Base-by-base conservation (phyloP, 2,888 invertebrate genomes). In the Euphydryas editha region DNA sequence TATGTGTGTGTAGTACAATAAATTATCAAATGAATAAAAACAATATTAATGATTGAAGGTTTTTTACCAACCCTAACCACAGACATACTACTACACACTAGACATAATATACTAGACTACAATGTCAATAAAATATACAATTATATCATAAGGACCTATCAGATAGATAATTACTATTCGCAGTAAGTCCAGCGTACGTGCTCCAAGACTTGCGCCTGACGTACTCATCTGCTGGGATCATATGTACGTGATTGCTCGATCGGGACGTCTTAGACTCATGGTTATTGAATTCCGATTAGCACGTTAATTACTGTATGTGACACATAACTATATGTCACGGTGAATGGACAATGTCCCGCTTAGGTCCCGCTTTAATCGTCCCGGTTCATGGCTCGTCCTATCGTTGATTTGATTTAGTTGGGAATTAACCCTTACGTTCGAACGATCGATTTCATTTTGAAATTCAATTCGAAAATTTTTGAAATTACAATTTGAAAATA, bases 151-250 rank as follows among this genome's bases (percentile, higher is more conserved):
- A 30, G 8, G 30, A 30, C 30, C 30, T 30, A 30, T 30, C 30
- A 56, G 88, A 88, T 88, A 88, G 87, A 86, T 87, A 89, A 90
- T 90, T 88, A 88, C 89, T 87, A 90, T 90, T 85, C 90, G 77
- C 78, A 68, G 66, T 62, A 62, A 54, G 62, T 66, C 49, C 59
- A 37, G 44, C 17, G 56, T 37, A 42, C 57, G 61, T 62, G 55
- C 42, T 44, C 42, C 54, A 54, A 36, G 54, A 17, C 36, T 24
- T 70, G 73, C 78, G 78, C 30, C 17, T 59, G 59, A 59, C 59
- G 56, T 55, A 42, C 49, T 62, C 66, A 62, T 51, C 65, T 67
- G 63, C 49, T 62, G 69, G 63, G 63, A 49, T 67, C 57, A 61
- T 60, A 64, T 67, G 69, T 69, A 64, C 69, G 69, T 69, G 69